Evolutionary conservation across 2,797 vertebrate species (phyloP), one percentile per base, ranked within the genome.

Genomic region (Cryptoblepharus egeriae): DNA sequence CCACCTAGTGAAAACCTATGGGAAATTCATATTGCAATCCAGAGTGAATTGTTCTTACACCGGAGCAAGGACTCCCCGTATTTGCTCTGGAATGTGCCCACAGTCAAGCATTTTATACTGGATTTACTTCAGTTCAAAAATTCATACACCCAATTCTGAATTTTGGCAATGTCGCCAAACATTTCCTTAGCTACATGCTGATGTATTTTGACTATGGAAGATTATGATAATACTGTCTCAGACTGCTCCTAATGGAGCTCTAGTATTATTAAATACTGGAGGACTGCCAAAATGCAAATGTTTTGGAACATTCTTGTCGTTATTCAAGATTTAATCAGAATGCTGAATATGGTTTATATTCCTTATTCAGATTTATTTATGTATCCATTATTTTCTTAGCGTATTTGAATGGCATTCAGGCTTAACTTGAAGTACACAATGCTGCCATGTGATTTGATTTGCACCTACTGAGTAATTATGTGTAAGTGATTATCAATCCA

Each of bases 301-400:
- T 78, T 30, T 73, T 72, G 65, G 57, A 78, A 24, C 45, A 67
- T 26, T 60, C 52, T 37, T 7, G 71, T 79, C 26, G 45, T 49
- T 81, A 87, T 85, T 75, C 52, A 81, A 70, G 57, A 68, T n/a
- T 61, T 79, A 45, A 82, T 82, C 35, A 76, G 22, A 49, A 71
- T 77, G 49, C 58, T 65, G 28, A 42, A 74, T 77, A 28, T 68
- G 75, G 49, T 79, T 64, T 76, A n/a, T 49, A 77, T 80, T 42
- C 70, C 10, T 55, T 77, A 76, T 82, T 60, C 26, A 81, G 42
- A 77, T 70, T 37, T 79, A 60, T 35, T 60, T 82, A 76, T 42
- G 49, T 18, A 61, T 32, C 30, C 55, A 69, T 68, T 82, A 45
- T 69, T 82, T 69, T 32, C 35, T 35, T 42, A 30, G 32, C 73